phyloP scores from a whole-genome alignment of 2,888 invertebrate species.

The Hemistola chrysoprasaria region DNA sequence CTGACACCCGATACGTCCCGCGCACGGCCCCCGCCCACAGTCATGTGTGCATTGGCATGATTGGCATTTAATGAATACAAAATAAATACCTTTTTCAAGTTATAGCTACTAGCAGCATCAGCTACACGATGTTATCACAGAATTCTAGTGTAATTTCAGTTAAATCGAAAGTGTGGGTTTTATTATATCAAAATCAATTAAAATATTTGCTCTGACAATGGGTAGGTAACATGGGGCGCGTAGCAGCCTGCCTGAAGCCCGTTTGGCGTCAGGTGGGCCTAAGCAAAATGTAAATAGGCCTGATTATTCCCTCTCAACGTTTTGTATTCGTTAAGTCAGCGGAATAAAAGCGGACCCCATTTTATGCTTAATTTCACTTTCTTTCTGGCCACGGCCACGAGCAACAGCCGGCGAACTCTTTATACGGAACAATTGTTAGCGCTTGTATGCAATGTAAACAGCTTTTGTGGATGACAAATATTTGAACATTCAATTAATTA shows the following conservation, averaged over 20 bases:
- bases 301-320: slow-evolving; percentile 58
- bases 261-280: slow-evolving; percentile 56
- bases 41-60: no score
- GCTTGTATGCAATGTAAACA: slow-evolving; percentile 27
- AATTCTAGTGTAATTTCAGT: no score
- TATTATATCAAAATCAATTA: slow-evolving; percentile 34
- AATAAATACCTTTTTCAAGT: no score
- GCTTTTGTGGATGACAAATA: slow-evolving; percentile 19
- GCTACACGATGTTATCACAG: no score
- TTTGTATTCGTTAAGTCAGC: slow-evolving; percentile 61
- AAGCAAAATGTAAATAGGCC: slow-evolving; percentile 66
- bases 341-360: slow-evolving; percentile 47
- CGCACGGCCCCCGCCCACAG: no score
- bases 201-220: slow-evolving; percentile 42
- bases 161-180: neutral
- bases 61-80: no score
- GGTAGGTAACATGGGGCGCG: slow-evolving; percentile 31
- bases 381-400: slow-evolving; percentile 29
- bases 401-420: slow-evolving; percentile 29
- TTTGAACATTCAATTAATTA: slow-evolving; percentile 17
- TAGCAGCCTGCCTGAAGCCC: slow-evolving; percentile 27
- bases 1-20: no score
- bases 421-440: slow-evolving; percentile 26
- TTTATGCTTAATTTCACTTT: slow-evolving; percentile 47
- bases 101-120: no score